These are phyloP conservation scores for Spondyliosoma cantharus DNA, from an alignment of 2,797 vertebrate genomes.

Conservation along the genomic window DNA sequence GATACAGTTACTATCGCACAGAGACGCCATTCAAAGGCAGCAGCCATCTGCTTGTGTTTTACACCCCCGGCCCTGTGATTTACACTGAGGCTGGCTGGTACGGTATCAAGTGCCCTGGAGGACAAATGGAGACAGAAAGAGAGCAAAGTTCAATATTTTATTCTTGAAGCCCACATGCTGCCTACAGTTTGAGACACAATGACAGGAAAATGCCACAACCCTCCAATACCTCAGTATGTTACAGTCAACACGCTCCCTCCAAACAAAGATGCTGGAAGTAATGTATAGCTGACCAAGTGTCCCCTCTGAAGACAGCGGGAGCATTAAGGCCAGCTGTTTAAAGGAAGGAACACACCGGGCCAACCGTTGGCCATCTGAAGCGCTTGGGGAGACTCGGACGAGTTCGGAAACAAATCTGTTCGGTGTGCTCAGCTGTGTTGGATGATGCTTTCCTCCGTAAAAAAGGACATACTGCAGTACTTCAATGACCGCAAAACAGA, in stretches of 20 bases:
- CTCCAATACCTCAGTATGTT: conserved; percentile 16
- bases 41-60: conserved; percentile 84
- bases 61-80: conserved; percentile 63
- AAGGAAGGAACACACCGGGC: too few species aligned
- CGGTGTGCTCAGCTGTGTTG: too few species aligned
- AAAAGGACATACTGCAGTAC: conserved; percentile 3
- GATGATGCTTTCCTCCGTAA: background rate
- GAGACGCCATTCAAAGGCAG: conserved; percentile 80
- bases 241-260: conserved; percentile 26
- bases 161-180: conserved; percentile 26
- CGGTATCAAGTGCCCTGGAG: conserved; percentile 58
- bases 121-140: conserved; percentile 54
- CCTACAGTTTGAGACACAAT: conserved; percentile 26
- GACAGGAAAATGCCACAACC: conserved; percentile 29
- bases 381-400: too few species aligned
- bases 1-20: conserved; percentile 83
- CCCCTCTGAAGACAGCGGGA: conserved; percentile 26
- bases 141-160: conserved; percentile 39
- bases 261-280: conserved; percentile 32
- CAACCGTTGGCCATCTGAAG: too few species aligned
- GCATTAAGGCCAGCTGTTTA: conserved; percentile 1
- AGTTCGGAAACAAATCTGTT: too few species aligned
- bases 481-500: background rate
- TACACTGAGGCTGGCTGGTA: conserved; percentile 61
- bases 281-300: conserved; percentile 41